Evolutionary conservation across 2,888 invertebrate genomes (phyloP), one percentile per base, ranked within the genome.

Genomic region (Heliconius ethilla): DNA sequence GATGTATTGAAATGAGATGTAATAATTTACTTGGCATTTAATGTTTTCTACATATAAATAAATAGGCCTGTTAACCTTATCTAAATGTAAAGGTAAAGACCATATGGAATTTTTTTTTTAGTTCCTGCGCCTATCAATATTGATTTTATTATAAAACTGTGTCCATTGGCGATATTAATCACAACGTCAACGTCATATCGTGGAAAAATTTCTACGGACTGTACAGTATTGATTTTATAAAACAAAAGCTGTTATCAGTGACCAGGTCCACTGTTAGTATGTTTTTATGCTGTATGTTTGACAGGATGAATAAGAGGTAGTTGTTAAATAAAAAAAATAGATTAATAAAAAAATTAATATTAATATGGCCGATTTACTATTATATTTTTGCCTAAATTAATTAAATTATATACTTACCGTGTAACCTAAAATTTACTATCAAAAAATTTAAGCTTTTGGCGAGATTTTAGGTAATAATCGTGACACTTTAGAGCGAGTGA

Each of bases 11-110:
- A 25, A 69, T 69, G 25, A 69, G 15, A 69, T 25, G 15, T 7
- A 15, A 40, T 40, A 13, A 13, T 45, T 40, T 69, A 40, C 3
- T 37, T 4, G 10, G 9, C n/a, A n/a, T n/a, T 66, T 11, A 33
- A 66, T 66, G 22, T 25, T 67, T 67, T 67, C 40, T 40, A 40
- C 13, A 67, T 67, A 67, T 67, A 37, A 13, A 15, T 66, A 66
- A n/a, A 66, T 37, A 37, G 10, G n/a, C 1, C 2, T 22, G 3
- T 7, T 22, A 67, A n/a, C 33, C 25, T 37, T 67, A 67, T 67
- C 22, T 67, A 67, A 22, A 67, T 37, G 10, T 66, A n/a, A n/a
- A 62, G 62, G 6, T 27, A 22, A 11, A 37, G 66, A 9, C 5
- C 4, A n/a, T 37, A 33, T 65, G 9, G 33, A 33, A 33, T 33